A percentile compares a stretch with the other conserved stretches of the same genome.
phyloP scores from a whole-genome alignment of 2,797 vertebrate species.

The Nasua narica region DNA sequence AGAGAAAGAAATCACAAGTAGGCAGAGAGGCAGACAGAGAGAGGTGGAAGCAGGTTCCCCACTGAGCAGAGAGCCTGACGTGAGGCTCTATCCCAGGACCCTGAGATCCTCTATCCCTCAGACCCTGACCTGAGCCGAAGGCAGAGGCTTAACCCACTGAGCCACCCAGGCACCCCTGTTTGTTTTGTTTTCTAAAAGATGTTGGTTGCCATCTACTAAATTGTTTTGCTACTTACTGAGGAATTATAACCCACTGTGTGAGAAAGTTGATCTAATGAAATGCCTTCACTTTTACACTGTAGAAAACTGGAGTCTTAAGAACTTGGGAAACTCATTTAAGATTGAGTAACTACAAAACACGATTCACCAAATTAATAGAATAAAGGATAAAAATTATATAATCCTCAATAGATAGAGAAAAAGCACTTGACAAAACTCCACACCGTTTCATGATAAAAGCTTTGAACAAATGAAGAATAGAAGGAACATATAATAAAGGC shows the following conservation, averaged over 20 bases:
- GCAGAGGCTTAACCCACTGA: too few relatives aligned
- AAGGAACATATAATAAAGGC: neutral
- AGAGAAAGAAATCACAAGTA: too few relatives aligned
- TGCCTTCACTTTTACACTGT: neutral
- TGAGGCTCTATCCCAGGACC: too few relatives aligned
- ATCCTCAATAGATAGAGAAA: neutral
- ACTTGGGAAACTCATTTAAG: neutral
- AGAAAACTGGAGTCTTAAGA: neutral
- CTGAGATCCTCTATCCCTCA: too few relatives aligned
- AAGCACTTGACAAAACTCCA: neutral
- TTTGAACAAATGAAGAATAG: neutral
- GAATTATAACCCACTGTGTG: neutral
- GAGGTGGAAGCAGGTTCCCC: too few relatives aligned
- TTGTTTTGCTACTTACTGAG: slow-evolving; percentile 1
- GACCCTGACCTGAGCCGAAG: too few relatives aligned
- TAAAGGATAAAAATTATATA: neutral
- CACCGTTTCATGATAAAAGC: neutral
- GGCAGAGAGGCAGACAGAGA: too few relatives aligned
- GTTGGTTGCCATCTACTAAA: slow-evolving; percentile 3
- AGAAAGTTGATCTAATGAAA: neutral
- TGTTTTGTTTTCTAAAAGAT: neutral
- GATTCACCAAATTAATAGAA: neutral
- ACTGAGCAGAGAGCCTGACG: too few relatives aligned
- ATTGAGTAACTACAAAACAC: neutral
- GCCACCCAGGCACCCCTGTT: neutral